Base-by-base conservation (phyloP, 2,888 invertebrate species). In the Thecocarcelia acutangulata region DNA sequence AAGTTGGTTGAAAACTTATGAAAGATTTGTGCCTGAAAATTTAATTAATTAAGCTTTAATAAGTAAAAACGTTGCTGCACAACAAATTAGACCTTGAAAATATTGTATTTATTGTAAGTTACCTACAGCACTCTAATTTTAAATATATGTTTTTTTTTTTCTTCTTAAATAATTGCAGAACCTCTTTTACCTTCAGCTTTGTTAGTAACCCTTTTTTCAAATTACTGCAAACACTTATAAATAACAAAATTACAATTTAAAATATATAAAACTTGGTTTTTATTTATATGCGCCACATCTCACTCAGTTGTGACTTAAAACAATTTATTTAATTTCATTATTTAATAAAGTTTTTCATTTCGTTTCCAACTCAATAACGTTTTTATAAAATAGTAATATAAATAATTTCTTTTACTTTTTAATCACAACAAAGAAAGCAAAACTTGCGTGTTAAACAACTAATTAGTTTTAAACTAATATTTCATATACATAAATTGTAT, bases 281-380 rank as follows among this genome's bases (percentile, higher is more conserved):
- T 44, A 9, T 24, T 61, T 61, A 3, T 9, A 1, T 24, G 24
- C 24, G 24, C 24, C 24, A 44, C 15, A 15, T 2, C 6, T 61
- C 19, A 28, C 15, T 17, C 4, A 44, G 11, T 61, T 42, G 13
- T 61, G 15, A 46, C 4, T 50, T 9, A 0, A n/a, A 37, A 21
- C 2, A 11, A 64, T 50, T 37, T 52, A 19, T 58, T 58, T 58
- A n/a, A 3, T 50, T 44, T 40, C 9, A 40, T 37, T 50, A 37
- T 64, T 50, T 50, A 52, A 52, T 66, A 21, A 13, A 50, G 11
- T 54, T 46, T 37, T 72, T 56, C 46, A 58, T 42, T 58, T 46
- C 54, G 48, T 73, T 78, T 70, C 72, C 42, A 78, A 48, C 48
- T 72, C 52, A 56, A 33, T 58, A 72, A 73, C 40, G 54, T 61